phyloP scores from a whole-genome alignment of 2,113 vertebrate species.

The Rhynchomys soricoides region DNA sequence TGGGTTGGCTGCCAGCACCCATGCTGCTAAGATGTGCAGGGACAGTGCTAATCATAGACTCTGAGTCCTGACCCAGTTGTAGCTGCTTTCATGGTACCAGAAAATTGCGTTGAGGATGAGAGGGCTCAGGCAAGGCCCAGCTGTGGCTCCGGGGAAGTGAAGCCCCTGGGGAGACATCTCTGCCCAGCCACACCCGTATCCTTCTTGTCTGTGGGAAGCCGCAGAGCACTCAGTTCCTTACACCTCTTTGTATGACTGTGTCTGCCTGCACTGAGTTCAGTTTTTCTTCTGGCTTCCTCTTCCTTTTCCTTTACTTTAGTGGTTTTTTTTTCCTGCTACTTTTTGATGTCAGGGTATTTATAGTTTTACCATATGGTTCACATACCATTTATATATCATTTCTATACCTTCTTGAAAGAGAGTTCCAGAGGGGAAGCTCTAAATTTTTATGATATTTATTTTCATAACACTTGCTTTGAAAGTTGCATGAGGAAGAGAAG shows the following conservation, averaged over 20 bases:
- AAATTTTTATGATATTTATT: conserved; percentile 40
- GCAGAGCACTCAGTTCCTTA: not conserved
- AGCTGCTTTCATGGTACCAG: not conserved
- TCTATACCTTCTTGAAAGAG: conserved; percentile 2
- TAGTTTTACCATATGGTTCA: conserved; percentile 44
- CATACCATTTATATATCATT: not conserved
- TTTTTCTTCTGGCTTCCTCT: conserved; percentile 75
- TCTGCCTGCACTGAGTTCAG: conserved; percentile 17
- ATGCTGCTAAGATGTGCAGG: not conserved
- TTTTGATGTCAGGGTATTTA: conserved; percentile 76
- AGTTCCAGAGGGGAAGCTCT: conserved; percentile 43
- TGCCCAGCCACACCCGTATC: not conserved
- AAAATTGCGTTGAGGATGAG: not conserved
- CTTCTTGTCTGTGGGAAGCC: conserved; percentile 48
- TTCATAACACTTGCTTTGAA: conserved; percentile 62
- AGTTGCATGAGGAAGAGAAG: not conserved
- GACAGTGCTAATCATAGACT: not conserved
- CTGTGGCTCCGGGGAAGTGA: not conserved
- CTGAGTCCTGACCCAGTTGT: not conserved
- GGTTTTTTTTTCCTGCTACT: conserved; percentile 46
- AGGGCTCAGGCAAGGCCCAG: not conserved
- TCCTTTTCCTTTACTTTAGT: conserved; percentile 79
- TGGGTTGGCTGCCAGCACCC: not conserved
- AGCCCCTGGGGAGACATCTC: not conserved
- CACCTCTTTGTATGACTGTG: conserved; percentile 15